Percentiles rank a stretch among this genome's conserved stretches.
Evolutionary conservation across 1,140 invertebrate species (phyloP).

Genomic region (Ceratoteleas bidentatus): DNA sequence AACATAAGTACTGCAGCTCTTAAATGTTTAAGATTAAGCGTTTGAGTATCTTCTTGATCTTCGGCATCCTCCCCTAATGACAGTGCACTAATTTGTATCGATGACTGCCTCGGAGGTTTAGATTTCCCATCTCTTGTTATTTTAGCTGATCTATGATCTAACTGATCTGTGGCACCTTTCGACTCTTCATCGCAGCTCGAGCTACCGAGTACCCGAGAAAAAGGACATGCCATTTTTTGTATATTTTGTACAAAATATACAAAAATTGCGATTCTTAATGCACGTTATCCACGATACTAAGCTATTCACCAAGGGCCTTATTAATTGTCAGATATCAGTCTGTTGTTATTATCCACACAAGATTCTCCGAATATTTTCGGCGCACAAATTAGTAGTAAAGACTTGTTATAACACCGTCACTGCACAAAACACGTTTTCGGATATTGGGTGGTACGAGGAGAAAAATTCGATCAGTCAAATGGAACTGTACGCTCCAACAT

Average conservation of each 20-base stretch:
- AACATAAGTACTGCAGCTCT: constrained; percentile 82
- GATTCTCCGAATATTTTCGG: too few species aligned
- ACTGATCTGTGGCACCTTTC: constrained; percentile 51
- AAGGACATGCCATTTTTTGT: constrained; percentile 77
- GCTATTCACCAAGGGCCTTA: too few species aligned
- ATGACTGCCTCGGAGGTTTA: constrained; percentile 79
- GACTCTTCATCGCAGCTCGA: constrained; percentile 31
- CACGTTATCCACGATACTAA: too few species aligned
- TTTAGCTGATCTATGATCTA: constrained; percentile 20
- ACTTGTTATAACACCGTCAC: too few species aligned
- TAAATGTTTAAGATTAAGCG: constrained; percentile 83
- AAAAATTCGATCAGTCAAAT: too few species aligned
- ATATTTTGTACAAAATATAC: background rate
- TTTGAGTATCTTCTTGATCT: constrained; percentile 81
- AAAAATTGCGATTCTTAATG: too few species aligned
- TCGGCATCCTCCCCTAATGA: constrained; percentile 78
- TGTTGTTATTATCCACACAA: too few species aligned
- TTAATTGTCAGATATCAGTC: too few species aligned
- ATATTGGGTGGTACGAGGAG: too few species aligned
- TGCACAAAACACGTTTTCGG: too few species aligned
- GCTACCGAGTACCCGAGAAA: constrained; percentile 71
- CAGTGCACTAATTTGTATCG: constrained; percentile 80
- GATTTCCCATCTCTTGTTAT: constrained; percentile 61
- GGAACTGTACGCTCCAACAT: too few species aligned
- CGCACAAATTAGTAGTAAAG: too few species aligned